Base-by-base conservation (phyloP, 2,888 invertebrate genomes). In the Micropterix aruncella region DNA sequence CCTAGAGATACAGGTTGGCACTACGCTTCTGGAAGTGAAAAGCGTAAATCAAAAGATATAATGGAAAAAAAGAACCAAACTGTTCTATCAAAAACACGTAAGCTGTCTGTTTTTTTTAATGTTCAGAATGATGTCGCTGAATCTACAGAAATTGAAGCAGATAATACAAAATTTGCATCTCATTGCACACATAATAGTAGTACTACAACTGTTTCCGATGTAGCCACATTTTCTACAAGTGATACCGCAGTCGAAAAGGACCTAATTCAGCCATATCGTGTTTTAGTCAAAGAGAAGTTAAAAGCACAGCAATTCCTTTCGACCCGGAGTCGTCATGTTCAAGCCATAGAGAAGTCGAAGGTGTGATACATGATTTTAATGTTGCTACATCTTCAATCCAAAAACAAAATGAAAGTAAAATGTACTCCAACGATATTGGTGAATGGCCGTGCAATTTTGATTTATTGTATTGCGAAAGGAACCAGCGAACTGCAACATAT, bases 1-100 rank as follows among this genome's bases (percentile, higher is more conserved):
- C 43, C 40, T 43, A 43, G 43, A 43, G 43, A 43, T 43, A 43
- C 43, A 38, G 41, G 41, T 41, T 18, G 43, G 16, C 43, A 43
- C 43, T 43, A 43, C 37, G 27, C 43, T 15, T 41, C 43, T 41
- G 17, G 41, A 43, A 43, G 43, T 43, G 41, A 27, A 17, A 43
- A 43, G 41, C 41, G 43, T 43, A 43, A 43, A 43, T 27, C 43
- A 43, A 43, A 41, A 43, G 16, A 43, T 41, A 37, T 37, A 43
- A 43, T 37, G 37, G 15, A 39, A 43, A 43, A 40, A 37, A 43
- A 43, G 40, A 41, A 43, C 37, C 18, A 43, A 43, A 38, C 40
- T 43, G 41, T 37, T 43, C 27, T 43, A n/a, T 43, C 43, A 4
- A 43, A 43, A 41, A 43, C 43, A 37, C 14, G 43, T 40, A 43